These are phyloP conservation scores for Drosophila neonasuta DNA, from an alignment of 2,888 invertebrate genomes.

Conservation along the genomic window DNA sequence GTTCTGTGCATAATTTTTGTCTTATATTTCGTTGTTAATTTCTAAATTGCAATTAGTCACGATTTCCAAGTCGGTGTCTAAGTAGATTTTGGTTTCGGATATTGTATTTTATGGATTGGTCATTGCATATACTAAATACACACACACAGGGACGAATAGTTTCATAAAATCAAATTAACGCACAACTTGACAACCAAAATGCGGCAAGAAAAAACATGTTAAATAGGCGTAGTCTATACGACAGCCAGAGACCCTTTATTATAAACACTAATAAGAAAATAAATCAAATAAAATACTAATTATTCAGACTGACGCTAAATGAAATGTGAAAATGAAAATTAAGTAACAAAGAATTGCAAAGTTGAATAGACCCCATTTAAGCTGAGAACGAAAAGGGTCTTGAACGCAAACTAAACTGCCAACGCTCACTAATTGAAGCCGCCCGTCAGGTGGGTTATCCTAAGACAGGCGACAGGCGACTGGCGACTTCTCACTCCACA, in stretches of 20 bases:
- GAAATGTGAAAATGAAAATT: neutral
- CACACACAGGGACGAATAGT: slow-evolving; percentile 28
- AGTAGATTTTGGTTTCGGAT: slow-evolving; percentile 4
- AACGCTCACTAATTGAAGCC: slow-evolving; percentile 50
- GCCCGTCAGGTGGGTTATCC: slow-evolving; percentile 30
- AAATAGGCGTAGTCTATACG: neutral
- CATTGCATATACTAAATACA: slow-evolving; percentile 7
- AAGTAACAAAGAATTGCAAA: neutral
- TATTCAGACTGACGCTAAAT: neutral
- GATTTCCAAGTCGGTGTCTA: neutral
- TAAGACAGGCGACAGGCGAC: neutral
- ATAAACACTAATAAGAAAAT: neutral
- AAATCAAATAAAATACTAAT: neutral
- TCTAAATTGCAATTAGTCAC: slow-evolving; percentile 9
- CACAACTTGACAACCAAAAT: slow-evolving; percentile 18
- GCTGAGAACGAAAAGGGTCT: slow-evolving; percentile 19
- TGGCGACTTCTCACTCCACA: neutral
- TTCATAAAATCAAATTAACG: slow-evolving; percentile 56
- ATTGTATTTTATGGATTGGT: slow-evolving; percentile 25
- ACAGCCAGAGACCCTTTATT: slow-evolving; percentile 6
- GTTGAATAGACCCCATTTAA: neutral
- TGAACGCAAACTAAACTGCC: slow-evolving; percentile 30
- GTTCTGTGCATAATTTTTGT: neutral
- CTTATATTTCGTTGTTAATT: slow-evolving; percentile 1
- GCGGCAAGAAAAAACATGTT: neutral